Evolutionary conservation across 2,888 invertebrate species (phyloP).

Genomic region (Eustalomyia histrio): DNA sequence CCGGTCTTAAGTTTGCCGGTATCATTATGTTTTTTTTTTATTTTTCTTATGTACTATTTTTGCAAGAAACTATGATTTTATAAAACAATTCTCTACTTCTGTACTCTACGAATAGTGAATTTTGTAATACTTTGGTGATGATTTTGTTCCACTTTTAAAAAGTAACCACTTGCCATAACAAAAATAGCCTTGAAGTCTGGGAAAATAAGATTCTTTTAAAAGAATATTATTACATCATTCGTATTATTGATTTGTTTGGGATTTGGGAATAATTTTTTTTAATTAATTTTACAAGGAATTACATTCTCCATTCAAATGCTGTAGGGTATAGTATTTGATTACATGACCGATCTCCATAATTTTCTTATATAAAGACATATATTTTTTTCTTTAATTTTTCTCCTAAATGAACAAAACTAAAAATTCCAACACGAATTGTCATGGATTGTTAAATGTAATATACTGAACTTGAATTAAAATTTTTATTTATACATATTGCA

Average conservation of each 20-base stretch:
- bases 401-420: not conserved
- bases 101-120: not conserved
- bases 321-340: no score
- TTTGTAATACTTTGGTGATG: no score
- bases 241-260: no score
- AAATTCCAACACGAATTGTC: constrained; percentile 42
- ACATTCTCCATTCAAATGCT: not conserved
- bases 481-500: no score
- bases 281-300: not conserved
- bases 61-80: constrained; percentile 16
- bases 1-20: constrained; percentile 64
- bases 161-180: not conserved
- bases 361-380: no score
- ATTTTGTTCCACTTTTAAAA: not conserved
- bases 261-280: no score
- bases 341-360: not conserved
- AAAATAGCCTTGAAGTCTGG: not conserved
- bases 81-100: not conserved
- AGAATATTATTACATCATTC: no score
- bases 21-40: constrained; percentile 23
- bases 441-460: constrained; percentile 33
- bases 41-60: not conserved
- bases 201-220: not conserved
- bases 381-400: not conserved
- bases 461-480: constrained; percentile 48